phyloP scores from a whole-genome alignment of 2,797 vertebrate genomes.

The Oreochromis grahami region DNA sequence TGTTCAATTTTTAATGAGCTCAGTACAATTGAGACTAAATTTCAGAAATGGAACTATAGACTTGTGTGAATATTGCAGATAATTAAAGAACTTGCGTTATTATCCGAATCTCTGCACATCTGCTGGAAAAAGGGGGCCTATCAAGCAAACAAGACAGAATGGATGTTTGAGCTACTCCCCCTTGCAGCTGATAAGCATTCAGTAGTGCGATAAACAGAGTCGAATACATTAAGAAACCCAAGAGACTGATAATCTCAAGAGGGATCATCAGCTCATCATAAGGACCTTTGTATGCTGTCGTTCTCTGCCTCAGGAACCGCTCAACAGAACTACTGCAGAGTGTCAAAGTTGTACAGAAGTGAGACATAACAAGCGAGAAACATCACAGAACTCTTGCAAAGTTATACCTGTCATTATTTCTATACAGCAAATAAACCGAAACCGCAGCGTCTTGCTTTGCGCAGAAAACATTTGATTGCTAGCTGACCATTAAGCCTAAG shows the following conservation, averaged over 20 bases:
- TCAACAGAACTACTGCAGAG: slow-evolving; percentile 31
- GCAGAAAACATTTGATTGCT: not conserved
- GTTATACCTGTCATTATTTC: slow-evolving; percentile 6
- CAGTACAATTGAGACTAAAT: slow-evolving; percentile 61
- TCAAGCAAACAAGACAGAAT: slow-evolving; percentile 44
- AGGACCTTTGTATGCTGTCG: slow-evolving; percentile 42
- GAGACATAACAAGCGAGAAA: slow-evolving; percentile 14
- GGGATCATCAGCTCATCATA: slow-evolving; percentile 63
- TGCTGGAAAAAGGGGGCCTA: not conserved
- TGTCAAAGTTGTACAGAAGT: slow-evolving; percentile 45
- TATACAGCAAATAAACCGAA: not conserved
- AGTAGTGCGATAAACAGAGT: slow-evolving; percentile 49
- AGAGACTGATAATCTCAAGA: slow-evolving; percentile 52
- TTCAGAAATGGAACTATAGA: slow-evolving; percentile 72
- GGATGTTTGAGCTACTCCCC: slow-evolving; percentile 26
- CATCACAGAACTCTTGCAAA: slow-evolving; percentile 2
- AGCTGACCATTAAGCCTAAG: not conserved
- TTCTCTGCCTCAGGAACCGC: slow-evolving; percentile 42
- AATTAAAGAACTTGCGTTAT: slow-evolving; percentile 68
- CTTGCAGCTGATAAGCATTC: slow-evolving; percentile 45
- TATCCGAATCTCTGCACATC: slow-evolving; percentile 52
- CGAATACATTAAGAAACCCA: slow-evolving; percentile 50
- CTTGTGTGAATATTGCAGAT: slow-evolving; percentile 70
- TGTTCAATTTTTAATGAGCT: slow-evolving; percentile 83
- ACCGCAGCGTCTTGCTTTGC: not conserved